phyloP scores from a whole-genome alignment of 2,888 invertebrate species.

The Creontiades dilutus region DNA sequence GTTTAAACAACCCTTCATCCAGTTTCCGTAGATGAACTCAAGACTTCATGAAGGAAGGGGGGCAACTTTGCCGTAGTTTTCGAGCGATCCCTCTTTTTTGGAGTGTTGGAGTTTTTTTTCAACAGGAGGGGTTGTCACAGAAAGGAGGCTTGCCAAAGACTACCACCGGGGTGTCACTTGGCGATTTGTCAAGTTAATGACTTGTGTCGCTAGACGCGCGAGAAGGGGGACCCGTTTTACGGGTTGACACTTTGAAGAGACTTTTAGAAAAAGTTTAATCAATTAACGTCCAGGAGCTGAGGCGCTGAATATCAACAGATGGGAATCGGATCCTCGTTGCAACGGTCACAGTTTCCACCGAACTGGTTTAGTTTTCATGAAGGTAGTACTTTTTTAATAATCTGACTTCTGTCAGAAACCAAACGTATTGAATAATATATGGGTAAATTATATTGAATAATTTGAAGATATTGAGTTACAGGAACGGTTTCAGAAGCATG shows the following conservation, averaged over 20 bases:
- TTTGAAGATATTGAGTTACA: no score
- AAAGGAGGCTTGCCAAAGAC: slow-evolving; percentile 20
- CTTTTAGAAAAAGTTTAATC: slow-evolving; percentile 51
- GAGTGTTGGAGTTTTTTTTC: not conserved
- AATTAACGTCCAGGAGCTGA: slow-evolving; percentile 58
- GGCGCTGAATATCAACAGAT: slow-evolving; percentile 60
- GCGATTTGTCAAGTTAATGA: slow-evolving; percentile 70
- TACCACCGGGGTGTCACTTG: slow-evolving; percentile 64
- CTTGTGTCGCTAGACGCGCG: slow-evolving; percentile 21
- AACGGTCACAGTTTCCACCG: slow-evolving; percentile 38
- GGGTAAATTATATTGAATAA: no score
- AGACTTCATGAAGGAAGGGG: slow-evolving; percentile 57
- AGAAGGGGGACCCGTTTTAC: slow-evolving; percentile 39
- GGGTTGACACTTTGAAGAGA: slow-evolving; percentile 54
- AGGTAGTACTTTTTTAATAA: no score
- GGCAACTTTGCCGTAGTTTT: slow-evolving; percentile 2
- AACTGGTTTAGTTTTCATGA: no score
- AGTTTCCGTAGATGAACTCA: slow-evolving; percentile 46
- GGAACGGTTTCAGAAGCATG: no score
- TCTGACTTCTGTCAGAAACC: no score
- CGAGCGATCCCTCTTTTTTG: slow-evolving; percentile 19
- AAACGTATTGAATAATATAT: no score
- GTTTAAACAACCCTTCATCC: slow-evolving; percentile 19
- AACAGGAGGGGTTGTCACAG: slow-evolving; percentile 6
- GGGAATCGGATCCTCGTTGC: slow-evolving; percentile 37